Conservation (phyloP, 2,113 vertebrate species). For the Tetraodon nigroviridis region DNA sequence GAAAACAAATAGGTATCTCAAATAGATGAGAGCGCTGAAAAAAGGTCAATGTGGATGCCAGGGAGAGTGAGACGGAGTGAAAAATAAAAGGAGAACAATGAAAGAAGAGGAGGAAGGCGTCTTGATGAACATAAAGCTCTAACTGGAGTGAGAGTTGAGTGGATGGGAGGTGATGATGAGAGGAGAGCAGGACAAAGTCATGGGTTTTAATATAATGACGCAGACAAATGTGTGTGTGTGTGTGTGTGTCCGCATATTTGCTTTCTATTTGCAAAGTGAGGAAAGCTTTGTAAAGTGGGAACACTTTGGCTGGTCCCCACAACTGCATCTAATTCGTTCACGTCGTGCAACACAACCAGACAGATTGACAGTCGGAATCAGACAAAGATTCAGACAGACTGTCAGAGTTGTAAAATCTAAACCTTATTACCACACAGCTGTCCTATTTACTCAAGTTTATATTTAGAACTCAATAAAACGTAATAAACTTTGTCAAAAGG, state of each 20-base stretch:
- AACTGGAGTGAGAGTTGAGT: slow-evolving; percentile 49
- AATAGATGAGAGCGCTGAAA: slow-evolving; percentile 88
- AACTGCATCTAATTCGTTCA: slow-evolving; percentile 4
- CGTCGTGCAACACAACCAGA: slow-evolving; percentile 4
- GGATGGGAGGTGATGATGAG: slow-evolving; percentile 86
- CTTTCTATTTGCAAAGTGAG: not conserved
- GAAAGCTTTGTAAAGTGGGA: too few species aligned
- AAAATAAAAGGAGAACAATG: not conserved
- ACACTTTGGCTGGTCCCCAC: too few species aligned
- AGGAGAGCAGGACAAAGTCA: slow-evolving; percentile 89
- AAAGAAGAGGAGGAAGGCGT: slow-evolving; percentile 56
- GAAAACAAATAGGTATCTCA: slow-evolving; percentile 96
- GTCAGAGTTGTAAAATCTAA: not conserved
- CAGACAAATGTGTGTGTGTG: slow-evolving; percentile 62
- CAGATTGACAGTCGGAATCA: not conserved
- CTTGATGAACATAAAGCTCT: slow-evolving; percentile 87
- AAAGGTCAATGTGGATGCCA: slow-evolving; percentile 73
- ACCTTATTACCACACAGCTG: too few species aligned
- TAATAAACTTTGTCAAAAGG: too few species aligned
- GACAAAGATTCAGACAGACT: not conserved
- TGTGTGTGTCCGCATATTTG: slow-evolving; percentile 35
- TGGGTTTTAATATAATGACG: slow-evolving; percentile 99
- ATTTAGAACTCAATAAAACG: too few species aligned
- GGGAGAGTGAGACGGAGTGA: slow-evolving; percentile 5
- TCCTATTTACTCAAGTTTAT: too few species aligned